Evolutionary conservation across 2,797 vertebrate genomes (phyloP), one percentile per base, ranked within the genome.

Genomic region (Paramormyrops hopkinsi): DNA sequence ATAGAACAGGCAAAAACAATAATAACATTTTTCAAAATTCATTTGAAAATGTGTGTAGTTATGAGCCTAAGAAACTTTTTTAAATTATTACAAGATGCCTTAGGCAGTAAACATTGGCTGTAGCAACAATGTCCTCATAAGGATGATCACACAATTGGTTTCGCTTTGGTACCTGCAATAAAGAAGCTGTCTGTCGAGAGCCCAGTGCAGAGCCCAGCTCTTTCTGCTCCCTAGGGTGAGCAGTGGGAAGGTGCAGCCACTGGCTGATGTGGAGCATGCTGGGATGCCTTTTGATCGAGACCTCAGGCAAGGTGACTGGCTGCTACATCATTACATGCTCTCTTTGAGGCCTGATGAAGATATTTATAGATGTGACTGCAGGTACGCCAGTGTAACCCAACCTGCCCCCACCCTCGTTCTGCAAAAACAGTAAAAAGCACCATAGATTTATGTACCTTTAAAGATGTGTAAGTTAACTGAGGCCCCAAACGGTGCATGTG

Each of bases 251-350:
- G 88, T 89, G 84, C 88, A 88, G 83, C 91, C 90, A 90, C 90
- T 90, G 91, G 92, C 91, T 92, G 92, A 92, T 92, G 90, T 90
- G 90, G 89, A 87, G 44, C 90, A 79, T 87, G 85, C 88, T 69
- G 91, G 91, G 91, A 91, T 87, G 88, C 69, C 50, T 83, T 91
- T 91, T 86, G 92, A 92, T 91, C 91, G 91, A 91, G 90, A 87
- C 91, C 92, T 25, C 87, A 91, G 90, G 90, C 91, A 93, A 92
- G 93, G 93, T 92, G 92, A 93, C 91, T 90, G 79, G 41, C 90
- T 86, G 89, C 89, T 90, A 88, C 86, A 90, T 91, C 90, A 92
- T 92, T 91, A 89, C 90, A 92, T 11, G 90, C 89, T 89, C 90
- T 62, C 56, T 90, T 92, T 88, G 90, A 88, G 88, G 65, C 82